Evolutionary conservation across 2,797 vertebrate species (phyloP).

Genomic region (Scolopax bukidnonensis): DNA sequence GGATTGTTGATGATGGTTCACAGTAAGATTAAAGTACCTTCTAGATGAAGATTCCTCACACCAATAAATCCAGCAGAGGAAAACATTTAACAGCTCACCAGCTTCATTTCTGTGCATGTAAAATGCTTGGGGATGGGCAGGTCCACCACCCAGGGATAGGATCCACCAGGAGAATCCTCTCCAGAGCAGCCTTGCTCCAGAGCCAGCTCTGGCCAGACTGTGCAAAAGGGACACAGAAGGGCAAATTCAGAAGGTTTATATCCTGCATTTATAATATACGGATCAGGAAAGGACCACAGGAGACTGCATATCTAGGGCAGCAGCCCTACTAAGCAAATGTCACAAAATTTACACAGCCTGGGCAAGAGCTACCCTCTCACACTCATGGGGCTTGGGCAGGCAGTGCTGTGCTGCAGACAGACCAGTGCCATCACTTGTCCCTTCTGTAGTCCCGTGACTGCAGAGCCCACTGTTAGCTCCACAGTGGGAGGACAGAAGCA

Average conservation of each 20-base stretch:
- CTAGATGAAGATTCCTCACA: not conserved
- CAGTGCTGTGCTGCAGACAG: not conserved
- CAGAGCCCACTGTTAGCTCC: not conserved
- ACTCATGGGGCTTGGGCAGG: no score
- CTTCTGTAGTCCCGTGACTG: not conserved
- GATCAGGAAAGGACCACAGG: not conserved
- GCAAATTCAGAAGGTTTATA: not conserved
- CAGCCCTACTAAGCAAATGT: not conserved
- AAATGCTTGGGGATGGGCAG: not conserved
- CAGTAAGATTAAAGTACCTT: not conserved
- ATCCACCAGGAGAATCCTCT: no score
- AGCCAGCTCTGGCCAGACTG: not conserved
- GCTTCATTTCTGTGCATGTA: not conserved
- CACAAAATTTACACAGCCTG: not conserved
- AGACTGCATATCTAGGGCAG: not conserved
- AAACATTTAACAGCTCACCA: not conserved
- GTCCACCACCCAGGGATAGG: no score
- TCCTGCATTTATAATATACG: not conserved
- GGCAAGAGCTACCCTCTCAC: not conserved
- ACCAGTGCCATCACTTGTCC: not conserved
- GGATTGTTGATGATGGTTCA: not conserved
- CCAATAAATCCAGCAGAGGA: not conserved
- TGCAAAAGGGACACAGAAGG: not conserved
- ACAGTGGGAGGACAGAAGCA: not conserved
- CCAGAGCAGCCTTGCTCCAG: not conserved